These are phyloP conservation scores for Pachypsylla venusta DNA, from an alignment of 1,140 invertebrate genomes.

Conservation along the genomic window DNA sequence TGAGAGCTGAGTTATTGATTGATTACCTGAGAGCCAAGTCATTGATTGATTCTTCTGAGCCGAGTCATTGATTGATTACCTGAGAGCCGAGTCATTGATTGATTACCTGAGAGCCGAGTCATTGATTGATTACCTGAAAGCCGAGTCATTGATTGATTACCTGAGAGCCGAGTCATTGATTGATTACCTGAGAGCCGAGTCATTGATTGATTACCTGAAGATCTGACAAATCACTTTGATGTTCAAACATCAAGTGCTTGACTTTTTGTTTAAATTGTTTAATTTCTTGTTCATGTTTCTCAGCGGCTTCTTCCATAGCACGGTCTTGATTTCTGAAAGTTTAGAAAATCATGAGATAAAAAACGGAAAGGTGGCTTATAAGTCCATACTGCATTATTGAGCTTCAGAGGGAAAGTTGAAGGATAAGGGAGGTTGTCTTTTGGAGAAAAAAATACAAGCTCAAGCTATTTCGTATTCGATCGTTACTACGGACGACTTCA, in stretches of 20 bases:
- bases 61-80: not conserved
- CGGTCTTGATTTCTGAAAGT: slow-evolving; percentile 58
- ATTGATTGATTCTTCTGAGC: not conserved
- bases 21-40: not conserved
- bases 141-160: not conserved
- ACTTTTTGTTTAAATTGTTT: slow-evolving; percentile 85
- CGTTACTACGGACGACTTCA: too few relatives aligned
- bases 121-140: not conserved
- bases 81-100: not conserved
- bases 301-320: slow-evolving; percentile 70
- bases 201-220: slow-evolving; percentile 35
- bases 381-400: too few relatives aligned
- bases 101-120: not conserved
- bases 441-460: too few relatives aligned
- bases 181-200: not conserved
- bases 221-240: slow-evolving; percentile 66
- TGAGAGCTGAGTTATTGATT: too few relatives aligned
- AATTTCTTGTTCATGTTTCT: slow-evolving; percentile 71
- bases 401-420: too few relatives aligned
- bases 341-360: too few relatives aligned
- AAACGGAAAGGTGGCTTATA: too few relatives aligned
- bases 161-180: not conserved
- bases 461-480: too few relatives aligned
- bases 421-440: too few relatives aligned
- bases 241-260: slow-evolving; percentile 81